Conservation (phyloP, 2,113 vertebrate species). For the Corythornis cristatus region DNA sequence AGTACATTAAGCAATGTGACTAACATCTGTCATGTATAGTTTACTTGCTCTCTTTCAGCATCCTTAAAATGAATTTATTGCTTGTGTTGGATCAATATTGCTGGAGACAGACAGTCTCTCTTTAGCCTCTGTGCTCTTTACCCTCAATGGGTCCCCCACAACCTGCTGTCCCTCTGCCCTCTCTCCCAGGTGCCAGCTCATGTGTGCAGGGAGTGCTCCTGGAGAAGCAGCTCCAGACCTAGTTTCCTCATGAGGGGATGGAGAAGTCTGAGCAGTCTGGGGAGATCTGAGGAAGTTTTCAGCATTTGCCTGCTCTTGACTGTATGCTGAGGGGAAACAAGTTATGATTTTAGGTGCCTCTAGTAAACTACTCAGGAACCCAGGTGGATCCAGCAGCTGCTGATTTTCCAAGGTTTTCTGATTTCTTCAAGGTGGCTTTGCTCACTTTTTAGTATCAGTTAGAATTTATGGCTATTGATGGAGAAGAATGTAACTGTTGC, state of each 20-base stretch:
- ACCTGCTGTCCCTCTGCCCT: not conserved
- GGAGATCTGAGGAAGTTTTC: not conserved
- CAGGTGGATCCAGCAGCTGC: not conserved
- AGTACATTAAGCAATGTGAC: conserved; percentile 24
- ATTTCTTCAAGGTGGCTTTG: not conserved
- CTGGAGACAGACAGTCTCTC: conserved; percentile 12
- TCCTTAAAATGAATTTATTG: conserved; percentile 57
- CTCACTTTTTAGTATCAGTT: not conserved
- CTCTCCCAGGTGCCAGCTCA: rapidly evolving
- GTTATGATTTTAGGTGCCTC: not conserved
- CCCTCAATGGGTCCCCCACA: not conserved
- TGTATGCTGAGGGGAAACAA: rapidly evolving
- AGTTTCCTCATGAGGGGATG: not conserved
- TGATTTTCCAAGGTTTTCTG: not conserved
- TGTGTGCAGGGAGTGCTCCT: rapidly evolving
- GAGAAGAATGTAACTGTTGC: not conserved
- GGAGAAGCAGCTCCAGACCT: not conserved
- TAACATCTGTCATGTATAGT: conserved; percentile 43
- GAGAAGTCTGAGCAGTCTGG: not conserved
- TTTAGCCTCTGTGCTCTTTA: not conserved
- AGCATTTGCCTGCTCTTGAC: not conserved
- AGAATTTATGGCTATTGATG: not conserved
- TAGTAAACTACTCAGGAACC: not conserved
- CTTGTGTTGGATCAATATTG: not conserved
- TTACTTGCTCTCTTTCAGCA: not conserved